Conservation (phyloP, 2,888 invertebrate species). For the Gonocerus acuteangulatus region DNA sequence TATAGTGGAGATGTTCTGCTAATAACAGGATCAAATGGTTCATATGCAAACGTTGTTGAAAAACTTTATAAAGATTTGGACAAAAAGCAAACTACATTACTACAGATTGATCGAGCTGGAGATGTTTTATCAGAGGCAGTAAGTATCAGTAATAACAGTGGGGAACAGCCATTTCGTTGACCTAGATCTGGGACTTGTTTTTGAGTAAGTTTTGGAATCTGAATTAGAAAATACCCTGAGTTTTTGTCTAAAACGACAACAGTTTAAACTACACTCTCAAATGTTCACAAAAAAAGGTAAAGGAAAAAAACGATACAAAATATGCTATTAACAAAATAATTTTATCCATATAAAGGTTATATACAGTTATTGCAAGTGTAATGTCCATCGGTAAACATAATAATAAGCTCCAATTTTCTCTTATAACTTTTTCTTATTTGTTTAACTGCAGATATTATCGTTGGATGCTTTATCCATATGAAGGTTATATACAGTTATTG, state of each 20-base stretch:
- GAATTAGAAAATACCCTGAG: neutral
- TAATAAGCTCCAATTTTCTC: too few species aligned
- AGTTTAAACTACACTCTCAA: neutral
- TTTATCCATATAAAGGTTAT: too few species aligned
- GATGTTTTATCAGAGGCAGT: slow-evolving; percentile 81
- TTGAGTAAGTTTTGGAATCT: neutral
- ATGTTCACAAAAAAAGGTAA: too few species aligned
- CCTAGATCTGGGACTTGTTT: neutral
- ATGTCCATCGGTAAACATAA: too few species aligned
- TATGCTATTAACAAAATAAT: too few species aligned
- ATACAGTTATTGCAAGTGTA: too few species aligned
- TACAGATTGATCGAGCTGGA: slow-evolving; percentile 78
- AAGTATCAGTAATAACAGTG: slow-evolving; percentile 41
- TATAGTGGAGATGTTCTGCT: slow-evolving; percentile 71
- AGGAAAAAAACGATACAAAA: too few species aligned
- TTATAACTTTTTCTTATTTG: too few species aligned
- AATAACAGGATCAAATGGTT: slow-evolving; percentile 69
- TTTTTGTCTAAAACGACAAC: neutral
- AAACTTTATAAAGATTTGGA: slow-evolving; percentile 69
- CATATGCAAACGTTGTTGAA: slow-evolving; percentile 72
- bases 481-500: too few species aligned
- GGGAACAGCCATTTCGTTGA: neutral
- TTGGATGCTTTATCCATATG: too few species aligned
- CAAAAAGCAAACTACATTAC: slow-evolving; percentile 71
- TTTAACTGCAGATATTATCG: too few species aligned